Evolutionary conservation across 2,888 invertebrate species (phyloP).

Genomic region (Oasisia sp.): DNA sequence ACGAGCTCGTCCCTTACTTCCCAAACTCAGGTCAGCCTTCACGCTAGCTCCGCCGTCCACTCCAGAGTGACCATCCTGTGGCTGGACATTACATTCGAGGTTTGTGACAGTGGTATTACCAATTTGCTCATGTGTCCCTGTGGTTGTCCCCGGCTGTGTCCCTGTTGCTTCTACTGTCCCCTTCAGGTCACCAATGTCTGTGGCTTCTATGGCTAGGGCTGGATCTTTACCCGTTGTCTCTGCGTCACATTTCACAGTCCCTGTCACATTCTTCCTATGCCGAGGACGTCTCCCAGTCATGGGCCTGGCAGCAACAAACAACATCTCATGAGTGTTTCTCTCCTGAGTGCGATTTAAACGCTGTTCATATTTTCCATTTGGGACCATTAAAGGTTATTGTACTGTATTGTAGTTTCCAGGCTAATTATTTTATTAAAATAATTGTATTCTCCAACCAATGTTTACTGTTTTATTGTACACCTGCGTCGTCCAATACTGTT

Average conservation of each 20-base stretch:
- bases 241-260: not conserved
- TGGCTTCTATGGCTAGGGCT: not conserved
- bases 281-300: not conserved
- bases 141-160: no score
- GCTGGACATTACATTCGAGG: not conserved
- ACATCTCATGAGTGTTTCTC: not conserved
- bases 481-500: no score
- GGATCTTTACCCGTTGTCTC: not conserved
- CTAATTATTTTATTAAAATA: no score
- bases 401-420: no score
- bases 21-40: not conserved
- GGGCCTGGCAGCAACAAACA: not conserved
- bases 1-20: conserved; percentile 7
- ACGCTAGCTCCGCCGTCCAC: not conserved
- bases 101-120: not conserved
- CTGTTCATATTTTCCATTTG: not conserved
- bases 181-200: not conserved
- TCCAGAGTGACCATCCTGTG: not conserved
- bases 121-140: no score
- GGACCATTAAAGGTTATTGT: no score
- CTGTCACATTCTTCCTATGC: not conserved
- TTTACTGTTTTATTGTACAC: no score
- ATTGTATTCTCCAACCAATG: no score
- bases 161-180: not conserved
- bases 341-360: not conserved